A percentile compares a stretch with the other conserved stretches of the same genome.
Evolutionary conservation across 1,140 invertebrate species (phyloP).

Genomic region (Trachymyrmex septentrionalis): DNA sequence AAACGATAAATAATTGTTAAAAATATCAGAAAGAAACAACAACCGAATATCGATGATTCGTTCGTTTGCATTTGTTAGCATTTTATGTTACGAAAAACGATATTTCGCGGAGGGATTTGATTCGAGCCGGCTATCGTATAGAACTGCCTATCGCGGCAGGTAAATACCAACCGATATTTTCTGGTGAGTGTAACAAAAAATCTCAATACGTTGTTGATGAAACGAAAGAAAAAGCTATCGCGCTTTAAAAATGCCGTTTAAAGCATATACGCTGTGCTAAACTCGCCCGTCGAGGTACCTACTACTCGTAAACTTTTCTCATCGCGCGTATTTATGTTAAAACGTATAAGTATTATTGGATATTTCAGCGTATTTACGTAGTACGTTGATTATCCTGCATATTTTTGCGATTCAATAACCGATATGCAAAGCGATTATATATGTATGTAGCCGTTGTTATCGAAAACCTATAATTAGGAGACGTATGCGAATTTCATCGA

Average conservation of each 20-base stretch:
- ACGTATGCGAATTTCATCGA: constrained; percentile 20
- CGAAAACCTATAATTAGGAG: constrained; percentile 49
- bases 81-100: not conserved
- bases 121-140: constrained; percentile 7
- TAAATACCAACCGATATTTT: constrained; percentile 41
- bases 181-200: not conserved
- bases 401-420: constrained; percentile 45
- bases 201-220: not conserved
- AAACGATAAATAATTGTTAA: constrained; percentile 12
- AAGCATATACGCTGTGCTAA: not conserved
- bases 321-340: constrained; percentile 23
- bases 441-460: not conserved
- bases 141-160: not conserved
- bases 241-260: constrained; percentile 43
- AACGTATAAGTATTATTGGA: constrained; percentile 33
- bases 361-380: constrained; percentile 28
- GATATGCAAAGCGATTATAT: constrained; percentile 19
- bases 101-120: constrained; percentile 36
- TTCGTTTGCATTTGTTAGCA: constrained; percentile 6
- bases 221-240: constrained; percentile 36
- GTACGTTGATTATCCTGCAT: not conserved
- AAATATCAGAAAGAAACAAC: not conserved
- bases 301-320: constrained; percentile 2
- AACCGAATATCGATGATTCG: not conserved
- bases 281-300: not conserved